Base-by-base conservation (phyloP, 2,888 invertebrate species). In the Chesias legatella region DNA sequence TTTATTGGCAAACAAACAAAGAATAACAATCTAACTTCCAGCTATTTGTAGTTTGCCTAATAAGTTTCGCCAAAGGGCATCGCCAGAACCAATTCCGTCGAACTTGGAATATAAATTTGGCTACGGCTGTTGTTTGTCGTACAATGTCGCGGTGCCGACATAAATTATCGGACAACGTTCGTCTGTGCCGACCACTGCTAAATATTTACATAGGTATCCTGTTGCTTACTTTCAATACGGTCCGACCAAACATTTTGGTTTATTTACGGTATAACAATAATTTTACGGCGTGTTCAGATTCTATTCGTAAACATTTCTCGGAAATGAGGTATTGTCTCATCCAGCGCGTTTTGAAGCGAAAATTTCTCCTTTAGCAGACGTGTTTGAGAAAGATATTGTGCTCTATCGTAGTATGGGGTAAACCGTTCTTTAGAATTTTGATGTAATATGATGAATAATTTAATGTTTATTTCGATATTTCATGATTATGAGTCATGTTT, bases 21-120 rank as follows among this genome's bases (percentile, higher is more conserved):
- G 38, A 47, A 45, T 45, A 41, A 47, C 35, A 38, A 34, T 46
- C 42, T 26, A 47, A 47, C 29, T 43, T 43, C 39, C 13, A 29
- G 38, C 35, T 39, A 47, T 43, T 41, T 40, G 45, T 41, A 40
- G 45, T 36, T 45, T 40, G 45, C 40, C 33, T 45, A 45, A 40
- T 45, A 45, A 45, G 45, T 45, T 45, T 40, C 28, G 30, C 36
- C 40, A 33, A 45, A 38, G 35, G 44, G 27, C 20, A 33, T 33
- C 11, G 9, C 13, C 8, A 11, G 29, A 26, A 65, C 62, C 58
- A 62, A 66, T 63, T 66, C 60, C 48, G 56, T 63, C 53, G 69
- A 79, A 83, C 75, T 80, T 80, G 59, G 75, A 68, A 75, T 78
- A 81, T 79, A 83, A 80, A 81, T 82, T 80, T 72, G 67, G 67